A percentile compares a stretch with the other conserved stretches of the same genome.
Evolutionary conservation across 2,888 invertebrate species (phyloP).

Genomic region (Chironomus tentans): DNA sequence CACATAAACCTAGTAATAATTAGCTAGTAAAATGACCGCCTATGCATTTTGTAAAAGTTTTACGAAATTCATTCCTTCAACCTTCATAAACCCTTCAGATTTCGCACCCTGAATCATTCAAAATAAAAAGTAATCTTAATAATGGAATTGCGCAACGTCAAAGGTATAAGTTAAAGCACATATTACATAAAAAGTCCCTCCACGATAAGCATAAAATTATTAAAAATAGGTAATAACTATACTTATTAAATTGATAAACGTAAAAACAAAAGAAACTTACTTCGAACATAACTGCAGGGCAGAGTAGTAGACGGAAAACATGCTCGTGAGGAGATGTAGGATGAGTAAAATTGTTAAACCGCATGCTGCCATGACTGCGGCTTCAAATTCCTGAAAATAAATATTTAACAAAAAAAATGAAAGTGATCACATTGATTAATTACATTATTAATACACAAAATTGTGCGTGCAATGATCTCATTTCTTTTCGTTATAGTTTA

Average conservation of each 20-base stretch:
- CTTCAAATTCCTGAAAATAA: constrained; percentile 34
- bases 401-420: background rate
- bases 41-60: too few species aligned
- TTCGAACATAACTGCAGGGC: constrained; percentile 39
- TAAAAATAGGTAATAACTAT: background rate
- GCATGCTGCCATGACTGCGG: constrained; percentile 39
- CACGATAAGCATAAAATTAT: too few species aligned
- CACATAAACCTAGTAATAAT: too few species aligned
- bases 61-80: too few species aligned
- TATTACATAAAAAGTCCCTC: too few species aligned
- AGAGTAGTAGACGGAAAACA: constrained; percentile 40
- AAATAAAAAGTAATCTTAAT: background rate
- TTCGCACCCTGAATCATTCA: too few species aligned
- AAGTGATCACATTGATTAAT: background rate
- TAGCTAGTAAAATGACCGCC: too few species aligned
- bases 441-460: too few species aligned
- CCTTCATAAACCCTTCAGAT: too few species aligned
- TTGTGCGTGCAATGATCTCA: too few species aligned
- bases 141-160: background rate
- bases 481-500: too few species aligned
- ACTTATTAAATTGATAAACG: background rate
- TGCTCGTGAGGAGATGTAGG: constrained; percentile 39
- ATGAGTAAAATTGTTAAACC: constrained; percentile 38
- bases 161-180: too few species aligned
- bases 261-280: constrained; percentile 32